phyloP scores from a whole-genome alignment of 2,797 vertebrate genomes.

The Oryzias dopingdopingensis region DNA sequence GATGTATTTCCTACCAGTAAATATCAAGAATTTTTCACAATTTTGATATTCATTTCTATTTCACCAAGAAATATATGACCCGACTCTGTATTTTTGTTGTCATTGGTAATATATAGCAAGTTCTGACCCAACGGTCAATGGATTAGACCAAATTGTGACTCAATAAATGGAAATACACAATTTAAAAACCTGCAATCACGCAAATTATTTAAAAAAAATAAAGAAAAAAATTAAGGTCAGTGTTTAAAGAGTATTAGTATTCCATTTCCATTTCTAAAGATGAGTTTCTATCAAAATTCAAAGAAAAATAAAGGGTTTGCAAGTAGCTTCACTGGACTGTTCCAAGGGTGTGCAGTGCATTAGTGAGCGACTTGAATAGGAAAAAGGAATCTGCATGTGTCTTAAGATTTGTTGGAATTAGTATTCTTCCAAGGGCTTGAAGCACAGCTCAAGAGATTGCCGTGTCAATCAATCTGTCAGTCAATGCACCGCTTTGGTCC shows the following conservation, averaged over 20 bases:
- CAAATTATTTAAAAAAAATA: not conserved
- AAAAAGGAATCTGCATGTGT: not conserved
- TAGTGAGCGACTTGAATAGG: not conserved
- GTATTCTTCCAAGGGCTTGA: not conserved
- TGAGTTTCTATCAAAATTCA: not conserved
- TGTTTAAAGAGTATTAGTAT: not conserved
- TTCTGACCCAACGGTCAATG: no score
- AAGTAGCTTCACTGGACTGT: not conserved
- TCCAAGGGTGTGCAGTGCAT: not conserved
- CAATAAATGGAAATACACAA: no score
- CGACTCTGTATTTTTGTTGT: no score
- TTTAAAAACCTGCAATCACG: no score
- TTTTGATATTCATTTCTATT: no score
- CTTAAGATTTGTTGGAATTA: not conserved
- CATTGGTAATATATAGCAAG: no score
- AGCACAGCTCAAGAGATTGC: not conserved
- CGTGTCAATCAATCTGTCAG: conserved; percentile 8
- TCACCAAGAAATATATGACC: no score
- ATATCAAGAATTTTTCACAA: not conserved
- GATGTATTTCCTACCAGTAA: conserved; percentile 11
- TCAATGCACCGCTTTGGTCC: conserved; percentile 5
- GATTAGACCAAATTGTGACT: no score
- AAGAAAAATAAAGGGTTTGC: not conserved
- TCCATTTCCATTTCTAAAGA: not conserved
- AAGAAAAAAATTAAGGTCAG: not conserved